Evolutionary conservation across 2,888 invertebrate species (phyloP).

Genomic region (Electrophaes corylata): DNA sequence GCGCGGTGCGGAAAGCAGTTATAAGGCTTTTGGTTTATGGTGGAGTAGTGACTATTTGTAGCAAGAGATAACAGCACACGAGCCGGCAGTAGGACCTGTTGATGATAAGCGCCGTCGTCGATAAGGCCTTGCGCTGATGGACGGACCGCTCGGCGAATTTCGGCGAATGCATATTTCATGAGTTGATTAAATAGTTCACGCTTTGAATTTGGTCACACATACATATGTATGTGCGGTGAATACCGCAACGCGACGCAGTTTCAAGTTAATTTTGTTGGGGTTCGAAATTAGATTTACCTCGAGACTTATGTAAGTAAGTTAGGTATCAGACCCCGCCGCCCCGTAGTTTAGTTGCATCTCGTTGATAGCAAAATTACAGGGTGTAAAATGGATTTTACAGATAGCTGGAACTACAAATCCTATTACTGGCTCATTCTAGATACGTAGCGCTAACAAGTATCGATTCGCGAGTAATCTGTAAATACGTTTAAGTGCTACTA

Average conservation of each 20-base stretch:
- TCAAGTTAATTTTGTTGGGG: constrained; percentile 28
- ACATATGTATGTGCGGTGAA: constrained; percentile 58
- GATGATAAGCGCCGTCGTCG: constrained; percentile 82
- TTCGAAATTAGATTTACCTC: constrained; percentile 24
- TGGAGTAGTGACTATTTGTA: constrained; percentile 72
- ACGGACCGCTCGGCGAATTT: constrained; percentile 76
- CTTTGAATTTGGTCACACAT: constrained; percentile 66
- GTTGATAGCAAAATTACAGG: not conserved
- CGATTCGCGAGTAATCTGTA: not conserved
- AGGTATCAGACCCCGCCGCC: not conserved
- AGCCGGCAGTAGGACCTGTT: constrained; percentile 80
- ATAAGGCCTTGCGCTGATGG: constrained; percentile 78
- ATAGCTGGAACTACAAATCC: not conserved
- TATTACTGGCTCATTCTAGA: not conserved
- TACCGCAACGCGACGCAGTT: constrained; percentile 47
- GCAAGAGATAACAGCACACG: constrained; percentile 81
- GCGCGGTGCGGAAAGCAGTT: constrained; percentile 24
- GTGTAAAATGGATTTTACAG: not conserved
- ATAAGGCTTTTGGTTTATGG: constrained; percentile 51
- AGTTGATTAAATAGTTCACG: constrained; percentile 83
- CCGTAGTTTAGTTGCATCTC: not conserved
- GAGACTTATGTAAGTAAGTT: constrained; percentile 18
- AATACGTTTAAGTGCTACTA: not conserved
- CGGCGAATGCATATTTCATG: constrained; percentile 83
- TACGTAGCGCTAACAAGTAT: not conserved